Percentiles rank a stretch among this genome's conserved stretches.
Conservation (phyloP, 2,113 vertebrate genomes). For the Pseudonaja textilis region DNA sequence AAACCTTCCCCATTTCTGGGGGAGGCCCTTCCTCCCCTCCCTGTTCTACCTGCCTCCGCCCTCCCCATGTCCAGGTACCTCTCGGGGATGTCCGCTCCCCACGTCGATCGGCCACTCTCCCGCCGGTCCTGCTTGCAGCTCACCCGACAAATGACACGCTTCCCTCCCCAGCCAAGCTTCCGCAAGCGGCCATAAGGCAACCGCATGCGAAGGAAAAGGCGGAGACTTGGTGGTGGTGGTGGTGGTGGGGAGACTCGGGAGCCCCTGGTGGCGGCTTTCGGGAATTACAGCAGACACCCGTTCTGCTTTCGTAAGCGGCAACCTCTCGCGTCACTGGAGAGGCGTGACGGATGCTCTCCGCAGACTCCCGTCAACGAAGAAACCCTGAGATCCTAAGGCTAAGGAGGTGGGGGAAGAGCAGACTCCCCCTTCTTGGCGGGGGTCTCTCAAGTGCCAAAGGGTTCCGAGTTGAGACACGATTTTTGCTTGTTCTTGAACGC, state of each 20-base stretch:
- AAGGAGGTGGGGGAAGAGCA: neutral
- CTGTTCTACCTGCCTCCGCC: neutral
- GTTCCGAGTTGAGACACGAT: neutral
- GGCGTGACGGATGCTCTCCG: neutral
- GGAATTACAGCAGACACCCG: neutral
- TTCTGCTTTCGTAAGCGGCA: neutral
- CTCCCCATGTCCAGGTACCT: neutral
- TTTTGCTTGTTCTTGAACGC: neutral
- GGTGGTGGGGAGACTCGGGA: neutral
- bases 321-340: neutral
- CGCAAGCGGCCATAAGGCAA: conserved; percentile 8
- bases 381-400: neutral
- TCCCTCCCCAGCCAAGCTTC: neutral
- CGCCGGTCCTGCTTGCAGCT: neutral
- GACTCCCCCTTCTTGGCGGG: neutral
- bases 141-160: neutral
- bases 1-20: neutral
- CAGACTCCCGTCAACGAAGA: neutral
- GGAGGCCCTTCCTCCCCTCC: neutral
- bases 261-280: neutral
- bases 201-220: conserved; percentile 19
- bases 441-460: neutral
- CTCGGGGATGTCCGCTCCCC: neutral
- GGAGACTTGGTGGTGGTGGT: neutral
- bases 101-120: neutral